These are phyloP conservation scores for Meloe dianella DNA, from an alignment of 2,888 invertebrate species.

Conservation along the genomic window DNA sequence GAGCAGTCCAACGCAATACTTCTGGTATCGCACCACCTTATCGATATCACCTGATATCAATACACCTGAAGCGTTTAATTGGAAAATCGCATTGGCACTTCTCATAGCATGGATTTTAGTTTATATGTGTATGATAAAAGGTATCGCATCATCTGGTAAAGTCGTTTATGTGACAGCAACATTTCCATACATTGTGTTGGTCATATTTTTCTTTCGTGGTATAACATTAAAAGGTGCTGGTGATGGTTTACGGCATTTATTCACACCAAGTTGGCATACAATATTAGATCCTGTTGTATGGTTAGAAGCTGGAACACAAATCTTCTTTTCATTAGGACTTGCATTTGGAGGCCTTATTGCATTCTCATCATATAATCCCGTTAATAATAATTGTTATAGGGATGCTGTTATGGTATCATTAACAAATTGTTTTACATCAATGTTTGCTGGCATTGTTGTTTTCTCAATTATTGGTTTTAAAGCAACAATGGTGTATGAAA, in stretches of 20 bases:
- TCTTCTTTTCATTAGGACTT: conserved; percentile 94
- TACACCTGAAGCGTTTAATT: conserved; percentile 85
- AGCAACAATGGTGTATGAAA: conserved; percentile 82
- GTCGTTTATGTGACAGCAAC: conserved; percentile 96
- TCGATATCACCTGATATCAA: conserved; percentile 90
- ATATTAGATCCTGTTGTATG: conserved; percentile 93
- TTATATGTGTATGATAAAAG: conserved; percentile 97
- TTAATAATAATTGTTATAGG: conserved; percentile 94
- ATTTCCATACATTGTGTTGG: conserved; percentile 93
- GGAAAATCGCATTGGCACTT: conserved; percentile 87
- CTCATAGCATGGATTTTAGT: conserved; percentile 92
- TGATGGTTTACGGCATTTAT: conserved; percentile 86
- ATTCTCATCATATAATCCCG: conserved; percentile 95
- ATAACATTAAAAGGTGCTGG: conserved; percentile 80
- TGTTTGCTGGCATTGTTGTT: conserved; percentile 96
- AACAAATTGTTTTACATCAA: conserved; percentile 93
- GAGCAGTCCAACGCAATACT: conserved; percentile 91
- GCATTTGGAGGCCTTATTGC: conserved; percentile 97
- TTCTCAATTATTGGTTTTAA: conserved; percentile 96
- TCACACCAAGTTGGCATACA: conserved; percentile 92
- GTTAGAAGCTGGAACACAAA: conserved; percentile 97
- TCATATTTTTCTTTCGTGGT: conserved; percentile 95
- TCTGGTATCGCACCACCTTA: conserved; percentile 93
- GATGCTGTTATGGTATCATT: conserved; percentile 92
- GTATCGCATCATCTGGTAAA: conserved; percentile 95